Conservation (phyloP, 2,888 invertebrate species). For the Pachymerium ferrugineum region DNA sequence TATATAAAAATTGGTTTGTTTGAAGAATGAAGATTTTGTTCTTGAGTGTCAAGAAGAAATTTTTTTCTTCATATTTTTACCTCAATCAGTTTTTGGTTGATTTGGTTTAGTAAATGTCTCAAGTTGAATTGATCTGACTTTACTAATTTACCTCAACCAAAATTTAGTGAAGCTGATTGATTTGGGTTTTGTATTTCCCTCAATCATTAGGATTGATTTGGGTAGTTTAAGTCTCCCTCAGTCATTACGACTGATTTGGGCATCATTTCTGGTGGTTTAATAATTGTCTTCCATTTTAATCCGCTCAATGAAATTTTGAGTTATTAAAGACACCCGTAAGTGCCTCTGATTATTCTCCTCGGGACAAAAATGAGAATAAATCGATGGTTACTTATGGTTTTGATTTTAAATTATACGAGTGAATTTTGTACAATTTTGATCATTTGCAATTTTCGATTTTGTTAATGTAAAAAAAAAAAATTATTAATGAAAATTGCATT, state of each 20-base stretch:
- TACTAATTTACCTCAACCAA: neutral
- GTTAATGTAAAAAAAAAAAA: no score
- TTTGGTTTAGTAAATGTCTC: neutral
- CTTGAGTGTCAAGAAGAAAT: neutral
- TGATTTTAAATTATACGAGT: no score
- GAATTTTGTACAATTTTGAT: no score
- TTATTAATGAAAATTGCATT: neutral
- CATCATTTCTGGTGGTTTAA: neutral
- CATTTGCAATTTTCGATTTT: neutral
- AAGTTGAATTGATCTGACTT: neutral
- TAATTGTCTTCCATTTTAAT: constrained; percentile 20
- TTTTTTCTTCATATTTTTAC: neutral
- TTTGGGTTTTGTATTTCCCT: neutral
- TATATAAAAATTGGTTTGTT: neutral
- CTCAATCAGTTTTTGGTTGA: constrained; percentile 1
- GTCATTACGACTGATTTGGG: neutral
- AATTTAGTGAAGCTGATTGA: constrained; percentile 1
- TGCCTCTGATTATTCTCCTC: constrained; percentile 19
- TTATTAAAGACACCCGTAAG: constrained; percentile 7
- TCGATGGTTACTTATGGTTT: constrained; percentile 22
- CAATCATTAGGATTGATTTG: neutral
- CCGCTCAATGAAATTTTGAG: no score
- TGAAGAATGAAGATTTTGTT: no score
- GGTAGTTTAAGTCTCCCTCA: neutral
- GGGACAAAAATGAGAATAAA: constrained; percentile 19